These are phyloP conservation scores for Trichogramma pretiosum DNA, from an alignment of 1,140 invertebrate genomes.

Conservation along the genomic window DNA sequence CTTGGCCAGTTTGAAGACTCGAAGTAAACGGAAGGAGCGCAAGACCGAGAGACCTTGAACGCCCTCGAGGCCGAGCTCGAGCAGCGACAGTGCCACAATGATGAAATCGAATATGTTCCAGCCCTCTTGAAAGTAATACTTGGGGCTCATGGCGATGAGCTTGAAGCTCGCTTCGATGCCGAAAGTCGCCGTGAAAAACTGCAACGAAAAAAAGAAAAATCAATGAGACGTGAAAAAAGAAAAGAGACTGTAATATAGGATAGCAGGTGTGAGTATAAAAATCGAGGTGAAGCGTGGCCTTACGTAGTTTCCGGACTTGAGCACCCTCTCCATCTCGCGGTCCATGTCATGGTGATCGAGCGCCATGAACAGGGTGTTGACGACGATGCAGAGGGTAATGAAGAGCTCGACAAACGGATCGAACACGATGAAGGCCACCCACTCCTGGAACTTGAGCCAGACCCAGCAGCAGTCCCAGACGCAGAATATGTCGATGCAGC, in stretches of 20 bases:
- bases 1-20: slow-evolving; percentile 98
- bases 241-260: neutral
- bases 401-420: slow-evolving; percentile 97
- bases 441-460: slow-evolving; percentile 85
- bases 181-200: slow-evolving; percentile 98
- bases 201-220: slow-evolving; percentile 29
- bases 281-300: slow-evolving; percentile 36
- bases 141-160: slow-evolving; percentile 91
- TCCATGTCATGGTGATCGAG: slow-evolving; percentile 94
- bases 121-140: slow-evolving; percentile 95
- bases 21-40: slow-evolving; percentile 92
- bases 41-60: slow-evolving; percentile 93
- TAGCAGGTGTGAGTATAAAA: neutral
- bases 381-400: slow-evolving; percentile 95
- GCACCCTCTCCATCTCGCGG: slow-evolving; percentile 70
- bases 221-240: neutral
- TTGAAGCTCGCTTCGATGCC: slow-evolving; percentile 94
- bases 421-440: slow-evolving; percentile 85
- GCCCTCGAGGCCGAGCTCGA: slow-evolving; percentile 87
- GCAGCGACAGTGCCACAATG: slow-evolving; percentile 88
- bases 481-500: slow-evolving; percentile 85
- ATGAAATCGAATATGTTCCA: slow-evolving; percentile 99
- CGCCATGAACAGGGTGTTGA: slow-evolving; percentile 97
- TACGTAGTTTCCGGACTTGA: slow-evolving; percentile 91
- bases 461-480: slow-evolving; percentile 93